Evolutionary conservation across 1,140 invertebrate species (phyloP).

Genomic region (Potamilus streckersoni): DNA sequence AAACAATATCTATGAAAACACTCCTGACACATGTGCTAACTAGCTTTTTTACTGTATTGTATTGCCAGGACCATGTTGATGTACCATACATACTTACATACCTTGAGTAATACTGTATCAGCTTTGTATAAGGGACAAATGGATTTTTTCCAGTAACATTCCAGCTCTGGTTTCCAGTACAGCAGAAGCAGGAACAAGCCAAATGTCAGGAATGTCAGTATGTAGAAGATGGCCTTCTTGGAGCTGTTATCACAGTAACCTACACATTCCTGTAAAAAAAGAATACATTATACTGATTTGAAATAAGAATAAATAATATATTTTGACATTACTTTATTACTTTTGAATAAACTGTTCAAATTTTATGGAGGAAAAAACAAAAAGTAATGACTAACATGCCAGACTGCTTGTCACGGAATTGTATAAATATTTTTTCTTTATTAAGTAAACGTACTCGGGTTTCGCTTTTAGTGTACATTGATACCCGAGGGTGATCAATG

Average conservation of each 20-base stretch:
- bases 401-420: too few species aligned
- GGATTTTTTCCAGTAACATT: conserved; percentile 81
- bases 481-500: too few species aligned
- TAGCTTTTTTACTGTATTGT: too few species aligned
- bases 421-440: too few species aligned
- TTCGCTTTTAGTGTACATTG: too few species aligned
- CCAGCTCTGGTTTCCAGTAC: conserved; percentile 87
- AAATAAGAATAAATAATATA: background rate
- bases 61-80: too few species aligned
- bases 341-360: too few species aligned
- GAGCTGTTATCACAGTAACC: conserved; percentile 39
- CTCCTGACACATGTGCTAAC: too few species aligned
- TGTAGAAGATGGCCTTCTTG: conserved; percentile 43
- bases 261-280: conserved; percentile 36
- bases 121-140: conserved; percentile 79
- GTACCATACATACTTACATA: conserved; percentile 59
- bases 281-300: conserved; percentile 1
- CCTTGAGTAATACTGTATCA: conserved; percentile 81
- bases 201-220: conserved; percentile 76
- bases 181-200: conserved; percentile 84
- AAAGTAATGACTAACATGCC: too few species aligned
- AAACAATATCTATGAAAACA: too few species aligned
- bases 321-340: background rate
- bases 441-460: too few species aligned
- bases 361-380: too few species aligned